Conservation (phyloP, 2,888 invertebrate genomes). For the Torymus tubicola region DNA sequence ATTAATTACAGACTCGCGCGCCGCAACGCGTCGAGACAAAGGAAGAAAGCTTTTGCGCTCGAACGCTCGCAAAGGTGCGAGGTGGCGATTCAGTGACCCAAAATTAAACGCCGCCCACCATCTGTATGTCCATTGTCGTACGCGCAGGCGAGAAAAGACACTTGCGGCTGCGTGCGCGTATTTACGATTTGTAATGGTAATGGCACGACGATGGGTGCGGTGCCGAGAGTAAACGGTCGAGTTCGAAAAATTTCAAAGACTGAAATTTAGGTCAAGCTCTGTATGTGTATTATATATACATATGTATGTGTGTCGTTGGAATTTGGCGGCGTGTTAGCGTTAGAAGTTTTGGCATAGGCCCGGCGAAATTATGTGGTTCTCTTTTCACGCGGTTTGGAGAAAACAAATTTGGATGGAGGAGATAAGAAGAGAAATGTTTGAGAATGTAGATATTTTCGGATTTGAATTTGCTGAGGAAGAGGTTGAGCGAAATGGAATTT, state of each 20-base stretch:
- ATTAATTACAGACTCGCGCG: background rate
- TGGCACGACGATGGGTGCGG: conserved; percentile 62
- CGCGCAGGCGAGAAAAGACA: background rate
- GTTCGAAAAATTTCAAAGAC: background rate
- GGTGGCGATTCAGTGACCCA: conserved; percentile 67
- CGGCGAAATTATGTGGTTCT: too few species aligned
- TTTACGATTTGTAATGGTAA: conserved; percentile 65
- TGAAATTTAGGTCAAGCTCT: too few species aligned
- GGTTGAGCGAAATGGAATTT: too few species aligned
- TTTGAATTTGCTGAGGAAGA: too few species aligned
- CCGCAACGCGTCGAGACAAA: conserved; percentile 1
- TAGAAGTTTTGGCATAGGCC: too few species aligned
- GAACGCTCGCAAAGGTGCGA: background rate
- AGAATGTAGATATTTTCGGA: too few species aligned
- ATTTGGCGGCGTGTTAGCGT: too few species aligned
- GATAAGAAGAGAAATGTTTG: too few species aligned
- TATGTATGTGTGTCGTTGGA: too few species aligned
- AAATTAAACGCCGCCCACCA: conserved; percentile 60
- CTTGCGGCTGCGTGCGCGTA: background rate
- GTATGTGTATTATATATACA: too few species aligned
- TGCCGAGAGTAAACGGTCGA: background rate
- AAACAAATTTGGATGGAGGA: too few species aligned
- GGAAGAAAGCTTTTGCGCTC: background rate
- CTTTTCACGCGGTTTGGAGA: too few species aligned
- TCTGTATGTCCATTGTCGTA: conserved; percentile 18